A percentile compares a stretch with the other conserved stretches of the same genome.
Evolutionary conservation across 2,888 invertebrate genomes (phyloP).

Genomic region (Trichogramma dendrolimi): DNA sequence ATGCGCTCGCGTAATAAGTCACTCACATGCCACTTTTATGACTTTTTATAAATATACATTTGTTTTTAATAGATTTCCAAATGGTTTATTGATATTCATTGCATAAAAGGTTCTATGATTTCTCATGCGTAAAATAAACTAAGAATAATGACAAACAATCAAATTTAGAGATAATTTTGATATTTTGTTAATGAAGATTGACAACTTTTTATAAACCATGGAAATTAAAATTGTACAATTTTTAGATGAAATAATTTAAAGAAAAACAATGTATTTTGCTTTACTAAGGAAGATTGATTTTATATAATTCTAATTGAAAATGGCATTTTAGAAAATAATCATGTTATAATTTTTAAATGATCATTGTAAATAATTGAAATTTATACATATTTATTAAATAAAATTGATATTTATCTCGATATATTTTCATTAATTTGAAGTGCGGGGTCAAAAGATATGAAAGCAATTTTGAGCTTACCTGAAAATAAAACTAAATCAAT

Average conservation of each 20-base stretch:
- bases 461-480: constrained; percentile 16
- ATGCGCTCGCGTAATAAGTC: constrained; percentile 40
- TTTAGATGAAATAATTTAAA: not conserved
- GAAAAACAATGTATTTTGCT: constrained; percentile 3
- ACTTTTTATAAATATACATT: not conserved
- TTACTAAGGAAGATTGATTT: not conserved
- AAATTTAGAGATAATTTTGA: too few relatives aligned
- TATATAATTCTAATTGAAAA: constrained; percentile 1
- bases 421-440: constrained; percentile 18
- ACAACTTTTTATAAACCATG: too few relatives aligned
- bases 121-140: not conserved
- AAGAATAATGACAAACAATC: too few relatives aligned
- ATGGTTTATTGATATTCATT: not conserved
- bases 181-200: too few relatives aligned
- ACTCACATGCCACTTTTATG: not conserved
- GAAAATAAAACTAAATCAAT: constrained; percentile 4
- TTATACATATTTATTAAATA: constrained; percentile 14
- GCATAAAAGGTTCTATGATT: not conserved
- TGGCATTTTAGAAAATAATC: constrained; percentile 16
- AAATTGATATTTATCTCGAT: constrained; percentile 9
- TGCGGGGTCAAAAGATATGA: constrained; percentile 12
- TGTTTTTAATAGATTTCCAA: not conserved
- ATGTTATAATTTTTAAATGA: constrained; percentile 9
- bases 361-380: too few relatives aligned
- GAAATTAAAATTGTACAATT: too few relatives aligned